phyloP scores from a whole-genome alignment of 2,797 vertebrate species.

The Ataeniobius toweri region DNA sequence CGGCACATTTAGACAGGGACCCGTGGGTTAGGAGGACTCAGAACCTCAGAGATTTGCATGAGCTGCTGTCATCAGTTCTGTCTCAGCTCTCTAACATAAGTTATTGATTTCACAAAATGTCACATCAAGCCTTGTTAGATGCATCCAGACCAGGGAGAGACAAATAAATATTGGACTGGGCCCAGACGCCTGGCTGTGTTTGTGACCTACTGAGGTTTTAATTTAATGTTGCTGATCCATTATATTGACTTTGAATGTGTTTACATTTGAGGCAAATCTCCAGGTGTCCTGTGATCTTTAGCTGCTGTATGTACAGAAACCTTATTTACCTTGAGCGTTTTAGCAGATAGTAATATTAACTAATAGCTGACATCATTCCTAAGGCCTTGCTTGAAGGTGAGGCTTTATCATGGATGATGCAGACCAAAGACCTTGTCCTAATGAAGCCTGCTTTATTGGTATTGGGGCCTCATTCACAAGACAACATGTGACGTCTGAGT shows the following conservation, averaged over 20 bases:
- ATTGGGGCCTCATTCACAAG: too few species aligned
- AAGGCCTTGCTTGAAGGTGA: too few species aligned
- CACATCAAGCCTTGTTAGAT: slow-evolving; percentile 58
- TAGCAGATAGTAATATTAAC: too few species aligned
- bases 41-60: slow-evolving; percentile 36
- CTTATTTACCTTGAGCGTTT: background rate
- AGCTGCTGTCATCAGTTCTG: slow-evolving; percentile 41
- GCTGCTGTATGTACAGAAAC: background rate
- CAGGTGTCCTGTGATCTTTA: slow-evolving; percentile 30
- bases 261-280: slow-evolving; percentile 44
- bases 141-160: slow-evolving; percentile 40
- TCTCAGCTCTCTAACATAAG: slow-evolving; percentile 16
- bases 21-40: slow-evolving; percentile 14
- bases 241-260: slow-evolving; percentile 48
- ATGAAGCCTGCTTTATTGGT: too few species aligned
- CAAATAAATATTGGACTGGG: slow-evolving; percentile 59
- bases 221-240: slow-evolving; percentile 46
- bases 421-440: too few species aligned
- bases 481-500: too few species aligned
- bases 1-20: background rate
- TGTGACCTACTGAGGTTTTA: slow-evolving; percentile 45
- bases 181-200: slow-evolving; percentile 21
- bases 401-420: too few species aligned
- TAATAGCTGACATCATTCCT: too few species aligned
- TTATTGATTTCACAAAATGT: slow-evolving; percentile 73